Percentiles rank a stretch among this genome's conserved stretches.
phyloP scores from a whole-genome alignment of 2,888 invertebrate genomes.

The Tetranychus piercei region DNA sequence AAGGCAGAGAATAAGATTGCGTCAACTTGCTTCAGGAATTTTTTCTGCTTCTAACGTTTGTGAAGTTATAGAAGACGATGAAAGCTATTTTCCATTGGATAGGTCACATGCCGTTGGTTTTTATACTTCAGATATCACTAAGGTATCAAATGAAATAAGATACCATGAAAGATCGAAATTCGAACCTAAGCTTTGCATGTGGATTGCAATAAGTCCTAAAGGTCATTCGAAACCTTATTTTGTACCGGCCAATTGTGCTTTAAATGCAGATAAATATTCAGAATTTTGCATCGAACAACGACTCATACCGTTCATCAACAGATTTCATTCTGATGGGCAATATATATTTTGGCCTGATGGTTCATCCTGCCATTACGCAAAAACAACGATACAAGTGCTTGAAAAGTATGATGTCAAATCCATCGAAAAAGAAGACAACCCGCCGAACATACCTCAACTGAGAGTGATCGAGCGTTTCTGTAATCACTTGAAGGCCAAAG shows the following conservation, averaged over 20 bases:
- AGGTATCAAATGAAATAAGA: neutral
- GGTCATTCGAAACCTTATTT: neutral
- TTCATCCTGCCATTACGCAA: slow-evolving; percentile 8
- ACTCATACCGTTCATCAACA: slow-evolving; percentile 2
- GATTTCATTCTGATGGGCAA: neutral
- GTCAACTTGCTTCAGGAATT: no score
- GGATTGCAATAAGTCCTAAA: slow-evolving; percentile 2
- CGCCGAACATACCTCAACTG: slow-evolving; percentile 10
- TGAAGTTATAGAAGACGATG: no score
- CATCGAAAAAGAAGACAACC: neutral
- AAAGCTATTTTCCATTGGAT: no score
- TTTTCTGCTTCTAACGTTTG: no score
- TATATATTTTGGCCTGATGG: slow-evolving; percentile 11
- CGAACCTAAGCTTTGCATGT: neutral
- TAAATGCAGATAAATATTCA: neutral
- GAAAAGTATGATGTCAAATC: neutral
- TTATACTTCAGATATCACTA: neutral
- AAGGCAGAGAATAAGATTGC: no score
- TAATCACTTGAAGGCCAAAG: neutral
- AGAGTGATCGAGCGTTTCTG: slow-evolving; percentile 12
- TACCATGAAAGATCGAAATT: neutral
- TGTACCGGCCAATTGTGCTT: neutral
- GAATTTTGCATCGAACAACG: neutral
- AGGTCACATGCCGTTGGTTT: neutral
- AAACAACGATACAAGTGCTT: neutral